phyloP scores from a whole-genome alignment of 2,797 vertebrate species.

The Hylomyscus alleni region DNA sequence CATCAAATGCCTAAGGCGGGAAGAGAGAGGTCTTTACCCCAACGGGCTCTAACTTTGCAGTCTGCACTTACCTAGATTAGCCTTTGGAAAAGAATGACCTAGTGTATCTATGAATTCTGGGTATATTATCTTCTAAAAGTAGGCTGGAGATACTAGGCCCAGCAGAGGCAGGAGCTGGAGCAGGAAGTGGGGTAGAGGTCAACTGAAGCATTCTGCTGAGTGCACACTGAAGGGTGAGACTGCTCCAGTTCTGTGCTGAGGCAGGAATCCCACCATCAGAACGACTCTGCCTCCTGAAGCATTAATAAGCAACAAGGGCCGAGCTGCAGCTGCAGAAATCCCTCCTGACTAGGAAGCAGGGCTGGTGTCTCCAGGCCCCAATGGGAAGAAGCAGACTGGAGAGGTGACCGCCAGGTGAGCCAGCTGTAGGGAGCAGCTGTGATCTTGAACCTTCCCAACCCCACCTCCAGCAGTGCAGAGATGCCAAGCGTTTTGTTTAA shows the following conservation, averaged over 20 bases:
- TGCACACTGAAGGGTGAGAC: not conserved
- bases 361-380: not conserved
- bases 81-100: not conserved
- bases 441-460: not conserved
- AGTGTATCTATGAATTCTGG: not conserved
- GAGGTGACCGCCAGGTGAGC: not conserved
- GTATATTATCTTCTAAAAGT: not conserved
- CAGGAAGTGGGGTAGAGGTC: fast-evolving
- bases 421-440: not conserved
- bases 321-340: slow-evolving; percentile 18
- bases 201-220: fast-evolving
- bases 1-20: not conserved
- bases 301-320: not conserved
- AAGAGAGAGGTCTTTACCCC: not conserved
- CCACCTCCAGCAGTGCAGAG: not conserved
- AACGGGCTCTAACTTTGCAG: too few species aligned
- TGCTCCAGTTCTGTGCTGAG: not conserved
- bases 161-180: not conserved
- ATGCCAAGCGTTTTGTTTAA: not conserved
- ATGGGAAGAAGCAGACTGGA: not conserved
- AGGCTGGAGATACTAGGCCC: not conserved
- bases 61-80: not conserved
- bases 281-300: not conserved
- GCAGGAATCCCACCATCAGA: not conserved
- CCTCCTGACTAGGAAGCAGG: not conserved